Evolutionary conservation across 2,888 invertebrate species (phyloP).

Genomic region (Limnephilus rhombicus): DNA sequence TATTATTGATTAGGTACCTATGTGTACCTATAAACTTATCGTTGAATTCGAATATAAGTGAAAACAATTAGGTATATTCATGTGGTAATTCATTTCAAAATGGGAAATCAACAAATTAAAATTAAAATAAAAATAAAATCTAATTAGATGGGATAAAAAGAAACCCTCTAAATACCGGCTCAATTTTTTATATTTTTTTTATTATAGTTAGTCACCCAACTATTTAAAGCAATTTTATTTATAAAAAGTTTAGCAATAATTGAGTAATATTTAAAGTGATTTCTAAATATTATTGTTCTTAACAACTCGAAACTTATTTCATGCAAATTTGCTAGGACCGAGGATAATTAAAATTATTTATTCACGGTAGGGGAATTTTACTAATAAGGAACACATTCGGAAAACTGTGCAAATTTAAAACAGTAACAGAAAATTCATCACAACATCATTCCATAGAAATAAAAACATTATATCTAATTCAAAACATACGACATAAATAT

Average conservation of each 20-base stretch:
- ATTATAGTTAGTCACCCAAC: too few species aligned
- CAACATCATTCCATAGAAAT: conserved; percentile 12
- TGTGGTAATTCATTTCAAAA: background rate
- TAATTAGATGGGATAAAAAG: background rate
- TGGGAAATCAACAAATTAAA: background rate
- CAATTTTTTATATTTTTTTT: too few species aligned
- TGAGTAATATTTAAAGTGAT: background rate
- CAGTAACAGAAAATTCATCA: conserved; percentile 25
- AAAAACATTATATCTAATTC: too few species aligned
- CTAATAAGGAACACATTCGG: background rate
- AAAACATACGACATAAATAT: background rate
- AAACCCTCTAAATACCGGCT: background rate
- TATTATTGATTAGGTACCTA: too few species aligned
- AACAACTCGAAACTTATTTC: background rate
- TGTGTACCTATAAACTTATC: too few species aligned
- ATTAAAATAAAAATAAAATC: background rate
- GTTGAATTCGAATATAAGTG: too few species aligned
- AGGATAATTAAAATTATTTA: background rate
- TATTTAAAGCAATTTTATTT: too few species aligned
- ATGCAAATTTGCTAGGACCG: conserved; percentile 7
- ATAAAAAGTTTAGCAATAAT: too few species aligned
- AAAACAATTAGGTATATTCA: background rate
- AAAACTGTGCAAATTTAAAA: conserved; percentile 39
- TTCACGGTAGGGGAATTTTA: background rate
- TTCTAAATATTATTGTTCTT: background rate